A percentile compares a stretch with the other conserved stretches of the same genome.
Conservation (phyloP, 2,888 invertebrate species). For the Volucella inflata region DNA sequence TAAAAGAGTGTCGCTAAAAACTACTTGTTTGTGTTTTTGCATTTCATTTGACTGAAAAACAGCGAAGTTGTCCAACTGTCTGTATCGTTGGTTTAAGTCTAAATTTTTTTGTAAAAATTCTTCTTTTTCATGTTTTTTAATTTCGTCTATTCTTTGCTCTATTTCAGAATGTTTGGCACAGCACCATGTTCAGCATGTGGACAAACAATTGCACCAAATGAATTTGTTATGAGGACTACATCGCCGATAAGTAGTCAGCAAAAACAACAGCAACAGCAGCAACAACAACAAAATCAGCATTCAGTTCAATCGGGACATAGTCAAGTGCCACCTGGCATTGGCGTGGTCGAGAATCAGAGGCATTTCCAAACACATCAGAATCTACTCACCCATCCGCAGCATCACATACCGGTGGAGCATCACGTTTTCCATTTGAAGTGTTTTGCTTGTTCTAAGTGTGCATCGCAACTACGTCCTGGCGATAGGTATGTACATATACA, state of each 20-base stretch:
- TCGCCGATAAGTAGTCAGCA: slow-evolving; percentile 77
- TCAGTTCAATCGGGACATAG: slow-evolving; percentile 72
- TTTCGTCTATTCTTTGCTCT: slow-evolving; percentile 23
- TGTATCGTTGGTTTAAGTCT: slow-evolving; percentile 44
- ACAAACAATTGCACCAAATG: slow-evolving; percentile 94
- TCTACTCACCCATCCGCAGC: slow-evolving; percentile 71
- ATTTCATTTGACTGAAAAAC: slow-evolving; percentile 42
- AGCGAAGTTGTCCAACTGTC: slow-evolving; percentile 12
- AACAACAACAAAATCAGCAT: slow-evolving; percentile 81
- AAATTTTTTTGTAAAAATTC: slow-evolving; percentile 1
- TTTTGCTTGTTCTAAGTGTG: slow-evolving; percentile 96
- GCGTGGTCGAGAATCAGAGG: slow-evolving; percentile 76
- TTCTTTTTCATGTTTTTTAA: slow-evolving; percentile 15
- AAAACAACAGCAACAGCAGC: slow-evolving; percentile 77
- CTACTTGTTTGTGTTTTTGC: slow-evolving; percentile 15
- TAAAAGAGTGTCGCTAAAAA: slow-evolving; percentile 3
- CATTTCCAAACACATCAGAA: slow-evolving; percentile 76
- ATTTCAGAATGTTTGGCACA: slow-evolving; percentile 92
- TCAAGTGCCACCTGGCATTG: slow-evolving; percentile 74
- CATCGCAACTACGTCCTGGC: slow-evolving; percentile 92
- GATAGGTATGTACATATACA: slow-evolving; percentile 88
- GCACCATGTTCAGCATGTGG: slow-evolving; percentile 95
- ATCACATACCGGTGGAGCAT: slow-evolving; percentile 83
- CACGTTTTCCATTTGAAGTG: slow-evolving; percentile 97
- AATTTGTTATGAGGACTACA: slow-evolving; percentile 91